Evolutionary conservation across 2,797 vertebrate species (phyloP).

Genomic region (Tragopan temminckii): DNA sequence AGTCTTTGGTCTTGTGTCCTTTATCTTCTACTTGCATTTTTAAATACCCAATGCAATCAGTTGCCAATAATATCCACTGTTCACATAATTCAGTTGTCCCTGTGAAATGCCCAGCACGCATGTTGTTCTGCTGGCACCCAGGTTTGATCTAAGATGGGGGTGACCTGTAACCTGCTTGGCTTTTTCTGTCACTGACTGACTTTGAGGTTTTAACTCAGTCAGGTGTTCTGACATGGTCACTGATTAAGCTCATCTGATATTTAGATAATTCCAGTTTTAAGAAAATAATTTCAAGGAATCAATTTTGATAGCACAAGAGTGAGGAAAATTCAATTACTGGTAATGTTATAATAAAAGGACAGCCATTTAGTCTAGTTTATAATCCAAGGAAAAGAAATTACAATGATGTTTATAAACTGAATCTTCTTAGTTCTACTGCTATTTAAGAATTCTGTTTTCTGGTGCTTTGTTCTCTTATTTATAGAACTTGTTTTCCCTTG

Average conservation of each 20-base stretch:
- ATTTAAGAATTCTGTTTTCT: background rate
- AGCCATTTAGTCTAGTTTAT: background rate
- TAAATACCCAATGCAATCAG: background rate
- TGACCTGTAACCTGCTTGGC: background rate
- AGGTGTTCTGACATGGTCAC: background rate
- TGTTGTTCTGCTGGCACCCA: rapidly evolving
- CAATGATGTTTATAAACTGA: background rate
- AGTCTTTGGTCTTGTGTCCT: background rate
- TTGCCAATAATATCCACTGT: background rate
- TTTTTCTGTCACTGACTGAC: background rate
- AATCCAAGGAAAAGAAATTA: background rate
- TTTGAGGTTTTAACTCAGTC: background rate
- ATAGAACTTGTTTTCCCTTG: background rate
- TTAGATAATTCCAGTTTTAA: background rate
- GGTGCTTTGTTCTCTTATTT: background rate
- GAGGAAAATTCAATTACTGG: background rate
- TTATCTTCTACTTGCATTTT: background rate
- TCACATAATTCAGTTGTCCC: rapidly evolving
- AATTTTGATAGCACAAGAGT: background rate
- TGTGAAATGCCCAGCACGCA: rapidly evolving
- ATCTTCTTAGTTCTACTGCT: background rate
- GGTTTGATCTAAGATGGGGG: background rate
- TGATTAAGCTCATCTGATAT: background rate
- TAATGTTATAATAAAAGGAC: background rate
- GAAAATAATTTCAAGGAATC: background rate